Base-by-base conservation (phyloP, 2,113 vertebrate genomes). In the Smithornis capensis region DNA sequence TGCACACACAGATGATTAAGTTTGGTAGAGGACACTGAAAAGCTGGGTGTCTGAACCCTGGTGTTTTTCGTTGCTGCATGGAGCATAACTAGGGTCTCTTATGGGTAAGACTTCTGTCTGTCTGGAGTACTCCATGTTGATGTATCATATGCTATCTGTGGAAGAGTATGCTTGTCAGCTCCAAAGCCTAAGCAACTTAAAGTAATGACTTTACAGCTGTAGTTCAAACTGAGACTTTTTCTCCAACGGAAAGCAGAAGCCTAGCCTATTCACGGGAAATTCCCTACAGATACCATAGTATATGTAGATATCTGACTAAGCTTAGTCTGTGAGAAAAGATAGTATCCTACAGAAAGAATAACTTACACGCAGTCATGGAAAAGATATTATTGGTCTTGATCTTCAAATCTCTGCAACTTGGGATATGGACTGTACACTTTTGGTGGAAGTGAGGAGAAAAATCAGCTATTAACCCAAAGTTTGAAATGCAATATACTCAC, bases 11-110 rank as follows among this genome's bases (percentile, higher is more conserved):
- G 27, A 33, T 47, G n/a, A 31, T 42, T 29, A 50, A 42, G 25
- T 37, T 24, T 35, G 22, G 19, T 31, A 69, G 45, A 80, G 6
- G 5, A 23, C 15, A n/a, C 23, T 31, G 45, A 40, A 65, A 18
- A 40, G 16, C 2, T 45, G 31, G 4, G 28, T 47, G 29, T 37
- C 56, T 84, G 28, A 67, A 55, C 8, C 6, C 11, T 0, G 0
- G 3, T 52, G 40, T 29, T 38, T 23, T 4, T 21, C 38, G 17
- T n/a, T 50, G 31, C 29, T 56, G 19, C 49, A 22, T 8, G 13
- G n/a, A 60, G 24, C 0, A 0, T 3, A 2, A 15, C 35, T n/a
- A 16, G 7, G 3, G 7, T 47, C 9, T 38, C 62, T 68, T 18
- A 71, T 24, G 21, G 35, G 12, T 3, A 60, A 25, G 35, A 63